Percentiles rank a stretch among this genome's conserved stretches.
Conservation (phyloP, 2,797 vertebrate genomes). For the Anableps anableps region DNA sequence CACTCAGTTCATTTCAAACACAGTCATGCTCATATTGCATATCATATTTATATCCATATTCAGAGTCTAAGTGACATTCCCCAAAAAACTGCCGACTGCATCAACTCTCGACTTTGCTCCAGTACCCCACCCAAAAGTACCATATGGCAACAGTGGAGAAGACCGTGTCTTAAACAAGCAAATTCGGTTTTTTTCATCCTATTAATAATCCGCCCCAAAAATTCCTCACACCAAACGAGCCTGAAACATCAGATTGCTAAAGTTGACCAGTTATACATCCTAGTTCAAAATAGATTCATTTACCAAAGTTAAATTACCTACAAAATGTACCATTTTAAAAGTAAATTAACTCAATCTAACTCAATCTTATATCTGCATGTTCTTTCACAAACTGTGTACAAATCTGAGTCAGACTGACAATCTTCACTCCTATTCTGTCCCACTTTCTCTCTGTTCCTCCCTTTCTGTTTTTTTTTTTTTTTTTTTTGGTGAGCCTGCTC, state of each 20-base stretch:
- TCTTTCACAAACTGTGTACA: not conserved
- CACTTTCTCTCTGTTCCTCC: not conserved
- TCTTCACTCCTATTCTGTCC: not conserved
- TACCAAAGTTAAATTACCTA: not conserved
- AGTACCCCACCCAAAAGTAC: too few species aligned
- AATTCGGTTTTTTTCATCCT: too few species aligned
- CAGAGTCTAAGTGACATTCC: too few species aligned
- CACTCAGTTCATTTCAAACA: too few species aligned
- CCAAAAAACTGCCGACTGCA: too few species aligned
- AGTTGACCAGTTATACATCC: not conserved
- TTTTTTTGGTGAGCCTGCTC: constrained; percentile 1
- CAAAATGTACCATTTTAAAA: not conserved
- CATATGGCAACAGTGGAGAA: too few species aligned
- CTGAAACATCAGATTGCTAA: not conserved
- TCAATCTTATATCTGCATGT: not conserved
- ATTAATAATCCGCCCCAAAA: not conserved
- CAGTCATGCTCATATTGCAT: too few species aligned
- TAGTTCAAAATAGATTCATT: not conserved
- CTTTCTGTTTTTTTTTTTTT: not conserved
- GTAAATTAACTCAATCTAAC: not conserved
- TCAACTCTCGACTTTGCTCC: too few species aligned
- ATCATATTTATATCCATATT: too few species aligned
- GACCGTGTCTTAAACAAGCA: too few species aligned
- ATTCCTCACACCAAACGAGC: not conserved
- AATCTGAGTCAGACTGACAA: not conserved